A percentile compares a stretch with the other conserved stretches of the same genome.
Evolutionary conservation across 2,797 vertebrate species (phyloP).

Genomic region (Crenuchus spilurus): DNA sequence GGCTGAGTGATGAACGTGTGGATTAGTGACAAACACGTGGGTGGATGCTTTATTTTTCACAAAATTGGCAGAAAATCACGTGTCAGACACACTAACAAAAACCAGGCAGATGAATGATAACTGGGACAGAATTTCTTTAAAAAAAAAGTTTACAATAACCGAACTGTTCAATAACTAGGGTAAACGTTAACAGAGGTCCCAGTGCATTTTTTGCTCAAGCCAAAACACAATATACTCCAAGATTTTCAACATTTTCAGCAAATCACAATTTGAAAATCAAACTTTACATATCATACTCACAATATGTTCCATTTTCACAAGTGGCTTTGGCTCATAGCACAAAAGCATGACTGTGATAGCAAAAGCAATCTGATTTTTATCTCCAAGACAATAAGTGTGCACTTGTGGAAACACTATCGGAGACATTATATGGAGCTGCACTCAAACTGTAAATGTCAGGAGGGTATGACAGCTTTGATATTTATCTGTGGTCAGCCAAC

Average conservation of each 20-base stretch:
- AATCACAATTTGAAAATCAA: not conserved
- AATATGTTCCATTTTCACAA: not conserved
- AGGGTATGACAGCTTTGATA: slow-evolving; percentile 23
- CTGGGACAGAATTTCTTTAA: too few relatives aligned
- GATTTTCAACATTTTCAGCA: not conserved
- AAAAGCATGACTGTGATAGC: not conserved
- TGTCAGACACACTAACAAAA: too few relatives aligned
- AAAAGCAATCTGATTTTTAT: not conserved
- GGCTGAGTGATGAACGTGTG: too few relatives aligned
- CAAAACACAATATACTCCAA: not conserved
- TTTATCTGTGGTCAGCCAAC: slow-evolving; percentile 21
- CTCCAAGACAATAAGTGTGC: not conserved
- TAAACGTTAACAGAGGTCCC: too few relatives aligned
- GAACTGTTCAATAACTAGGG: too few relatives aligned
- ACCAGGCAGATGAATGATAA: too few relatives aligned
- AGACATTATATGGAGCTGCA: not conserved
- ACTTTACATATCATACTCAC: not conserved
- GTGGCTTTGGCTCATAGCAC: not conserved
- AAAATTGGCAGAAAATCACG: too few relatives aligned
- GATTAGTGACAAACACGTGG: too few relatives aligned
- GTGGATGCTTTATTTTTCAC: too few relatives aligned
- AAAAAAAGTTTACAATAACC: too few relatives aligned
- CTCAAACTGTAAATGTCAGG: slow-evolving; percentile 25
- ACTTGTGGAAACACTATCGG: not conserved
- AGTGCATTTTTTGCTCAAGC: not conserved